Conservation (phyloP, 2,113 vertebrate species). For the Megaceryle torquata region DNA sequence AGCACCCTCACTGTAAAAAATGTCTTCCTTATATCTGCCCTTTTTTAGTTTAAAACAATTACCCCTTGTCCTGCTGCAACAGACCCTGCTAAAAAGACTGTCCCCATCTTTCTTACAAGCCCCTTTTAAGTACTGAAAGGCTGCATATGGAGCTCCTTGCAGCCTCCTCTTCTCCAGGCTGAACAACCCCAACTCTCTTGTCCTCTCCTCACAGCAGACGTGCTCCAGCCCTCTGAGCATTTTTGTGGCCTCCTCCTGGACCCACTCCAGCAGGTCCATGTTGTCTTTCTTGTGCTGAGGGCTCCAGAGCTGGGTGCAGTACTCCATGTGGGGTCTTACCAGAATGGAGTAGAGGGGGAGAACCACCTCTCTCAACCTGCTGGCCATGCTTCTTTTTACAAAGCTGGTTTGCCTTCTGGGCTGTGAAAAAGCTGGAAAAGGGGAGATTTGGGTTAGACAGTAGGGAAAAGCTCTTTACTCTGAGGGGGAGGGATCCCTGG, state of each 20-base stretch:
- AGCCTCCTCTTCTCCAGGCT: not conserved
- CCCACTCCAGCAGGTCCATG: not conserved
- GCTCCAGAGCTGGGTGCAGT: not conserved
- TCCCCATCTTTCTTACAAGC: not conserved
- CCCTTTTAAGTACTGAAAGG: not conserved
- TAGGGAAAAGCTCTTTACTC: too few species aligned
- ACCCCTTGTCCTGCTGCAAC: not conserved
- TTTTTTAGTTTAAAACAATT: not conserved
- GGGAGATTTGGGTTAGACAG: too few species aligned
- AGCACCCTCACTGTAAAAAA: not conserved
- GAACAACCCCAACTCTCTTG: not conserved
- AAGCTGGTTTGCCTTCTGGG: not conserved
- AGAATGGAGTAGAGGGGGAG: not conserved
- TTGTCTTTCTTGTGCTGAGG: not conserved
- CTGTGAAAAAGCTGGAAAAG: too few species aligned
- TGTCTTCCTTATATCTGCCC: not conserved
- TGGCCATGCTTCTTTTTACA: fast-evolving
- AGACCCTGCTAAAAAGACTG: not conserved
- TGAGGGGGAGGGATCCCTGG: too few species aligned
- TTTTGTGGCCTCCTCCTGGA: not conserved
- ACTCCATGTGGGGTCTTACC: not conserved
- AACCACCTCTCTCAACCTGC: not conserved
- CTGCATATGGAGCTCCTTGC: fast-evolving
- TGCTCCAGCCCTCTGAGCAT: not conserved
- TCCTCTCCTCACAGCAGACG: not conserved